Evolutionary conservation across 2,797 vertebrate genomes (phyloP).

Genomic region (Glossophaga mutica): DNA sequence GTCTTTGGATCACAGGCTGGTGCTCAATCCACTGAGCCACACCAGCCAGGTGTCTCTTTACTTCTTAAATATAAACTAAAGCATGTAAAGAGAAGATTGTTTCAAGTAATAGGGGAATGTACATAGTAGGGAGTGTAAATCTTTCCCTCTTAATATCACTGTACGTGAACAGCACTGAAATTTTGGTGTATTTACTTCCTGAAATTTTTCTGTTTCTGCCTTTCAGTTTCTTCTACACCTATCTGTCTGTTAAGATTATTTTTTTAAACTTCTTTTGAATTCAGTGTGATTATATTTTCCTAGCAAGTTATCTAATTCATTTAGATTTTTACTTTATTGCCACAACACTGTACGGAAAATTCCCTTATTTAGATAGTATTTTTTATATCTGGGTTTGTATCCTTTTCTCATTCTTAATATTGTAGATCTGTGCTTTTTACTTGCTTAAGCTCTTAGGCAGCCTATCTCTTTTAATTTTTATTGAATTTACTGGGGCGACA

Average conservation of each 20-base stretch:
- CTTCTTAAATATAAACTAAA: background rate
- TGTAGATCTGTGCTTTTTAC: background rate
- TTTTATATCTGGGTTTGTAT: background rate
- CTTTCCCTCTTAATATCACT: background rate
- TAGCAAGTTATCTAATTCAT: background rate
- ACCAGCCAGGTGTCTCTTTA: background rate
- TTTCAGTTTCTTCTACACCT: background rate
- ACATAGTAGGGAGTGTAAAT: background rate
- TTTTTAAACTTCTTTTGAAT: background rate
- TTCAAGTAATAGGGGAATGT: background rate
- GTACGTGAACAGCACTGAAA: background rate
- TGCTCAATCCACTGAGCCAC: too few relatives aligned
- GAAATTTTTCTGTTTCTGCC: background rate
- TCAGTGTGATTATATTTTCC: background rate
- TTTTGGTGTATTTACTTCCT: background rate
- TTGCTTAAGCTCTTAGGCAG: background rate
- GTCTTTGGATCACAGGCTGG: too few relatives aligned
- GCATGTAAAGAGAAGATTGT: background rate
- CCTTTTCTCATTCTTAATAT: background rate
- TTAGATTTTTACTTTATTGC: slow-evolving; percentile 15
- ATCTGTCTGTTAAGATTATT: background rate
- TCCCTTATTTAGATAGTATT: background rate
- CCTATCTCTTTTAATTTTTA: background rate
- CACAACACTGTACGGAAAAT: background rate
- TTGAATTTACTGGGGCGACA: background rate